Evolutionary conservation across 2,113 vertebrate genomes (phyloP).

Genomic region (Platichthys flesus): DNA sequence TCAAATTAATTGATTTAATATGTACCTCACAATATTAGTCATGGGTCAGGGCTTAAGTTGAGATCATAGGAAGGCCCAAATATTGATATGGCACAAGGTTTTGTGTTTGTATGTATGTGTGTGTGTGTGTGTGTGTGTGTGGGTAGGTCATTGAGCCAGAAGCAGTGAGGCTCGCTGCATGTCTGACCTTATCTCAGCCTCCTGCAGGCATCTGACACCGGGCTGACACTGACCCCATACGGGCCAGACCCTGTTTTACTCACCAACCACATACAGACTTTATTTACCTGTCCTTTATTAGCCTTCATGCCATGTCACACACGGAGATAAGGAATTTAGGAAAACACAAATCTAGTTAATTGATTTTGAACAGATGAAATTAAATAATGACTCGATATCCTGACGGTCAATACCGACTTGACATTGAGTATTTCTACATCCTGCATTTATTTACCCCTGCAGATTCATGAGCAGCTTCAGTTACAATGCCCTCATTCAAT

Average conservation of each 20-base stretch:
- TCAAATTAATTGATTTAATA: too few species aligned
- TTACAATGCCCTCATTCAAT: too few species aligned
- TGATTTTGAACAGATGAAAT: neutral
- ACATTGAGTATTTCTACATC: too few species aligned
- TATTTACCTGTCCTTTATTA: conserved; percentile 25
- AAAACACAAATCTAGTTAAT: neutral
- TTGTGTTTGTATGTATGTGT: conserved; percentile 5
- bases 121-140: neutral
- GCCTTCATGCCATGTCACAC: neutral
- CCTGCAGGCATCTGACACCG: conserved; percentile 23
- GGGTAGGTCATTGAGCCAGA: neutral
- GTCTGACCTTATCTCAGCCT: conserved; percentile 46
- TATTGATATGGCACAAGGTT: neutral
- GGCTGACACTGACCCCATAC: conserved; percentile 36
- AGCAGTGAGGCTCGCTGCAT: conserved; percentile 15
- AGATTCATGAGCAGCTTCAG: too few species aligned
- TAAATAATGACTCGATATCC: too few species aligned
- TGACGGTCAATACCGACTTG: too few species aligned
- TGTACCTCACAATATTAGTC: neutral
- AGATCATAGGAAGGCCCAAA: neutral
- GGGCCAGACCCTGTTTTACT: neutral
- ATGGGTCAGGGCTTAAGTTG: neutral
- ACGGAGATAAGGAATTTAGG: neutral
- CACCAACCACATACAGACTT: neutral
- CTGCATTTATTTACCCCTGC: too few species aligned